A percentile compares a stretch with the other conserved stretches of the same genome.
Evolutionary conservation across 1,140 invertebrate species (phyloP).

Genomic region (Tetraneura akinire): DNA sequence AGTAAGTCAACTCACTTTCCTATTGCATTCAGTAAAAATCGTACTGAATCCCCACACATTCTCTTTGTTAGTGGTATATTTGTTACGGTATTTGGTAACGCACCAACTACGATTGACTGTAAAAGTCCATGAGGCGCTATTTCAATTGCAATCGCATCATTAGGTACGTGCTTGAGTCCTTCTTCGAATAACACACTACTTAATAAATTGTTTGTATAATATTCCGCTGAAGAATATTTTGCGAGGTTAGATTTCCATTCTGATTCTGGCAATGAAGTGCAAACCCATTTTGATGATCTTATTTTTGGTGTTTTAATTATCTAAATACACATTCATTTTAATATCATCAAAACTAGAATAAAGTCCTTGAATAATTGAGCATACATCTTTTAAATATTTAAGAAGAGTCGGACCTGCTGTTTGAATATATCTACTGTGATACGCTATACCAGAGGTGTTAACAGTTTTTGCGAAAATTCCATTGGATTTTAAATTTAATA

Average conservation of each 20-base stretch:
- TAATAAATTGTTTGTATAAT: conserved; percentile 71
- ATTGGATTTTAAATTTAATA: conserved; percentile 63
- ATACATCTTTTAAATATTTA: conserved; percentile 70
- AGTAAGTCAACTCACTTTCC: neutral
- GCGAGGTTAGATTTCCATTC: conserved; percentile 59
- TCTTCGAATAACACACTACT: conserved; percentile 66
- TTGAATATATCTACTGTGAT: conserved; percentile 78
- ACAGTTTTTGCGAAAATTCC: conserved; percentile 78
- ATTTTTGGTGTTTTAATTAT: conserved; percentile 62
- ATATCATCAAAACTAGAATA: neutral
- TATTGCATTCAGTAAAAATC: neutral
- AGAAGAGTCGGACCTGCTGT: conserved; percentile 71
- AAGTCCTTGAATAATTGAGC: conserved; percentile 55
- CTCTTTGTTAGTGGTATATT: neutral
- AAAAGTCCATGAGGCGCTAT: conserved; percentile 66
- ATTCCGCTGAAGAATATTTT: conserved; percentile 65
- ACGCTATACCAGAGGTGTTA: conserved; percentile 71
- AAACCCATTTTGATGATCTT: conserved; percentile 65
- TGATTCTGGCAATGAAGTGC: conserved; percentile 65
- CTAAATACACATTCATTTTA: conserved; percentile 54
- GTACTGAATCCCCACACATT: neutral
- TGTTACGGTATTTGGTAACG: conserved; percentile 58
- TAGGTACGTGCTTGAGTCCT: conserved; percentile 63
- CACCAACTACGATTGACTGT: conserved; percentile 64
- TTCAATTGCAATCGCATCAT: conserved; percentile 66